A percentile compares a stretch with the other conserved stretches of the same genome.
Evolutionary conservation across 2,797 vertebrate genomes (phyloP).

Genomic region (Loriculus beryllinus): DNA sequence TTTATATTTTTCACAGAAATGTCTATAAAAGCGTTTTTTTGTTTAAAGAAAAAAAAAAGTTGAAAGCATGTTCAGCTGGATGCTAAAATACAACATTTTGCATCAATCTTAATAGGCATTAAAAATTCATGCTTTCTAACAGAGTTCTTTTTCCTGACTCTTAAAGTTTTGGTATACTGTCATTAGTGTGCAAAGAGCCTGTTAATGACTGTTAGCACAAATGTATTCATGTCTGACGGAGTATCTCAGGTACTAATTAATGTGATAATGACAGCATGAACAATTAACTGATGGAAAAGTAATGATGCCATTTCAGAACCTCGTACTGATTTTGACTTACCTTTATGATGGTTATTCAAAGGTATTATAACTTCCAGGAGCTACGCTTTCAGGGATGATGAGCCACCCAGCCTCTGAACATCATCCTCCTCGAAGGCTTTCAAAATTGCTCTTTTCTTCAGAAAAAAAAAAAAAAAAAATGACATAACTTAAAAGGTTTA

Average conservation of each 20-base stretch:
- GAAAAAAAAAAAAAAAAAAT: background rate
- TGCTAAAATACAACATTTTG: background rate
- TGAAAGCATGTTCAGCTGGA: background rate
- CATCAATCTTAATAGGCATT: background rate
- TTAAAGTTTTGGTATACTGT: conserved; percentile 6
- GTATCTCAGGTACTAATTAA: conserved; percentile 60
- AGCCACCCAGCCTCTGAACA: background rate
- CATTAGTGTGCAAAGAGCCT: conserved; percentile 30
- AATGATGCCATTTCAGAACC: conserved; percentile 47
- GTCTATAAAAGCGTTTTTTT: background rate
- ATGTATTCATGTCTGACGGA: conserved; percentile 55
- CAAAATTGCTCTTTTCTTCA: background rate
- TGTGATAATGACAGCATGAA: conserved; percentile 42
- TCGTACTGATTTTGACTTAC: conserved; percentile 23
- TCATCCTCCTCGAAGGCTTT: background rate
- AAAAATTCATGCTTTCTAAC: conserved; percentile 2
- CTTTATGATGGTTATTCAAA: conserved; percentile 11
- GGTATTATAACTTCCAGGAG: background rate
- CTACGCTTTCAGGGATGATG: background rate
- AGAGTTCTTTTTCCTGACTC: background rate
- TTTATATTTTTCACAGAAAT: background rate
- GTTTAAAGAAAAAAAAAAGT: background rate
- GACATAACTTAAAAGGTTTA: background rate
- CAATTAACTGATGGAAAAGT: conserved; percentile 56
- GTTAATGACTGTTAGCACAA: conserved; percentile 48